Evolutionary conservation across 2,113 vertebrate genomes (phyloP).

Genomic region (Hippolais icterina): DNA sequence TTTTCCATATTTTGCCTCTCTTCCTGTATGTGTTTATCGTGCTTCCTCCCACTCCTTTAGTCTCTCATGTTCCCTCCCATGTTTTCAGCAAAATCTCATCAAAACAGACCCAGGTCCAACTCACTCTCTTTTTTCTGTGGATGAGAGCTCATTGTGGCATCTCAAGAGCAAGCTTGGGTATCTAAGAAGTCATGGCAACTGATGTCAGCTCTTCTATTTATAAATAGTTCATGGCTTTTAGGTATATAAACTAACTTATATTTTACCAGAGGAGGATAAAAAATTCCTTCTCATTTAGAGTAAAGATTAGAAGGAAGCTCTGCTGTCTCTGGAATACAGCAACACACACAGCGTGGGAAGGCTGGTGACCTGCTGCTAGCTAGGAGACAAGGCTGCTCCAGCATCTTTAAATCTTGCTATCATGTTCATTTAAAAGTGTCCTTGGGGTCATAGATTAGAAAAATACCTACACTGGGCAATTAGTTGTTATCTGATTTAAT

Average conservation of each 20-base stretch:
- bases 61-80: background rate
- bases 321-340: background rate
- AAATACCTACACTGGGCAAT: background rate
- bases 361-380: background rate
- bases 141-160: background rate
- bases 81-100: background rate
- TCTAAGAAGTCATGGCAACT: background rate
- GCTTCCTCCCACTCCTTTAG: background rate
- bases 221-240: background rate
- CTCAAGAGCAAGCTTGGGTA: background rate
- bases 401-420: background rate
- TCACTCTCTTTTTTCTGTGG: too few relatives aligned
- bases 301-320: background rate
- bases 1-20: background rate
- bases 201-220: background rate
- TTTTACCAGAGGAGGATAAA: background rate
- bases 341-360: rapidly evolving
- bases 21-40: background rate
- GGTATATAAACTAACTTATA: background rate
- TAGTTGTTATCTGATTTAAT: conserved; percentile 37
- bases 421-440: background rate
- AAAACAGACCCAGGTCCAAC: background rate
- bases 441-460: background rate
- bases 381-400: background rate
- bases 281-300: background rate